Evolutionary conservation across 2,888 invertebrate species (phyloP).

Genomic region (Phalangium opilio): DNA sequence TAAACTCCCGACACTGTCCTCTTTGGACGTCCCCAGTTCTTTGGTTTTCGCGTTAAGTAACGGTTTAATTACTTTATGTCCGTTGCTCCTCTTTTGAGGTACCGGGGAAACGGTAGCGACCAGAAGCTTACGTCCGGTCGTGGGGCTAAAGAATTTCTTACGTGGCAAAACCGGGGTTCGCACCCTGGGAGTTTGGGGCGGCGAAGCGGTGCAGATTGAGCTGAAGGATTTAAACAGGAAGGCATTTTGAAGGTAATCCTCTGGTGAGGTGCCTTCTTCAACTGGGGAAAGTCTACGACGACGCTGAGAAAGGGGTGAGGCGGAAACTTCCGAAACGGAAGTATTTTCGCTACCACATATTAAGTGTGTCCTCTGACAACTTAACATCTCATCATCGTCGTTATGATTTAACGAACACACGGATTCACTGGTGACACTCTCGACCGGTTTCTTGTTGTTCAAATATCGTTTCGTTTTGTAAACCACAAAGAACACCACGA

Average conservation of each 20-base stretch:
- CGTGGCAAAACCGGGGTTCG: neutral
- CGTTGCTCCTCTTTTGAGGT: constrained; percentile 9
- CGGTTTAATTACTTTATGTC: neutral
- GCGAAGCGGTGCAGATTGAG: constrained; percentile 2
- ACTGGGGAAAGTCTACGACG: neutral
- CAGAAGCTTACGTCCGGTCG: constrained; percentile 2
- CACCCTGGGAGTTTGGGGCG: neutral
- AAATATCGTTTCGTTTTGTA: too few relatives aligned
- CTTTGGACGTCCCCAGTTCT: neutral
- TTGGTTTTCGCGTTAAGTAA: neutral
- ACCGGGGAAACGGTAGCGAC: constrained; percentile 15
- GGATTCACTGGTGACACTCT: neutral
- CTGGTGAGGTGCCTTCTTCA: constrained; percentile 11
- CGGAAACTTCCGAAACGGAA: constrained; percentile 15
- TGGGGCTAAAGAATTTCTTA: neutral
- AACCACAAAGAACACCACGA: too few relatives aligned
- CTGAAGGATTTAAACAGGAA: constrained; percentile 13
- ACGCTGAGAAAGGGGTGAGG: constrained; percentile 3
- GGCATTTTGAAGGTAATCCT: constrained; percentile 16
- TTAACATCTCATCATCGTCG: neutral
- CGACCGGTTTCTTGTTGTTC: too few relatives aligned
- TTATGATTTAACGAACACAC: constrained; percentile 5
- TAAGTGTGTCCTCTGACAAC: constrained; percentile 5
- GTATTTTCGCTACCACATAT: constrained; percentile 3
- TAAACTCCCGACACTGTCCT: constrained; percentile 1